Conservation (phyloP, 2,888 invertebrate species). For the Sthenelais limicola region DNA sequence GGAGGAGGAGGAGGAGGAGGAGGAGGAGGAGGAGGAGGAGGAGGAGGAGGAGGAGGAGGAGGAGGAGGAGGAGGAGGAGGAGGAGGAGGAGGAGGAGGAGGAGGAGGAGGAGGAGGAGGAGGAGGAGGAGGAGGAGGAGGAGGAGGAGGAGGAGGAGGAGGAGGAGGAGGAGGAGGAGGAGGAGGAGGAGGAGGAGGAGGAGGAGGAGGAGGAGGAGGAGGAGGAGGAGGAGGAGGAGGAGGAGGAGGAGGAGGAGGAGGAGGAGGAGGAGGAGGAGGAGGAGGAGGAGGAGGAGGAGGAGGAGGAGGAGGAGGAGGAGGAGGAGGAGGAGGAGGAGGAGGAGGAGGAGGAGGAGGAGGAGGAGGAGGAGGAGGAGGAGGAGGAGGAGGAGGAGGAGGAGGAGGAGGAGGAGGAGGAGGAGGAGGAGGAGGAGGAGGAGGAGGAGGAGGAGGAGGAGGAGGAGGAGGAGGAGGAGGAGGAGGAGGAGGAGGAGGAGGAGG, state of each 20-base stretch:
- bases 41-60: neutral
- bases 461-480: neutral
- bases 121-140: constrained; percentile 2
- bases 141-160: neutral
- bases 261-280: neutral
- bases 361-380: neutral
- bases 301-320: neutral
- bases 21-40: constrained; percentile 13
- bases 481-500: neutral
- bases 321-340: neutral
- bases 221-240: neutral
- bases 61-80: neutral
- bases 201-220: neutral
- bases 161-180: neutral
- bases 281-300: neutral
- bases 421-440: neutral
- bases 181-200: neutral
- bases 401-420: neutral
- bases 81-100: neutral
- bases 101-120: neutral
- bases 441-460: neutral
- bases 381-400: neutral
- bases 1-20: constrained; percentile 10
- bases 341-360: neutral
- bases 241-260: neutral